Percentiles rank a stretch among this genome's conserved stretches.
phyloP scores from a whole-genome alignment of 2,113 vertebrate species.

The Indicator indicator region DNA sequence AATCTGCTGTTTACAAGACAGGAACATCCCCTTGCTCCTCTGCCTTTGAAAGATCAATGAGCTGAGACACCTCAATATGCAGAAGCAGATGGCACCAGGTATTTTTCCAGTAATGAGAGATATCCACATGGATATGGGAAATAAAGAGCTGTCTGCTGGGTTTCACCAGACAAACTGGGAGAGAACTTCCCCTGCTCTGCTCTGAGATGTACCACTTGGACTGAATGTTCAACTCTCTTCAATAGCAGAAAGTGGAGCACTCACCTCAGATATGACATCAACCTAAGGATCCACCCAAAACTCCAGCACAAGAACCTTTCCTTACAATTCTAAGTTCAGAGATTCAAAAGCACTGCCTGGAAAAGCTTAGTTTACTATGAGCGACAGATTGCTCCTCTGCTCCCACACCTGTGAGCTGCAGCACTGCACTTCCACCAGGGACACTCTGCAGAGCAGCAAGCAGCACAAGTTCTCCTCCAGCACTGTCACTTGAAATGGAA shows the following conservation, averaged over 20 bases:
- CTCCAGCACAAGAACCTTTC: not conserved
- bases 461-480: not conserved
- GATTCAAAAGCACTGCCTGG: not conserved
- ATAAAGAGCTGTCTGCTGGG: not conserved
- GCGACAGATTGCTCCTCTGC: not conserved
- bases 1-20: not conserved
- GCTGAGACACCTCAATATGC: not conserved
- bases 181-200: not conserved
- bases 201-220: not conserved
- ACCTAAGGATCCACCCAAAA: not conserved
- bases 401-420: not conserved
- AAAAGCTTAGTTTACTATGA: not conserved
- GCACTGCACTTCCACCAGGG: not conserved
- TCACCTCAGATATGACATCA: not conserved
- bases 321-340: not conserved
- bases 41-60: not conserved
- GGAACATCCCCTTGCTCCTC: not conserved
- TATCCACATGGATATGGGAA: fast-evolving
- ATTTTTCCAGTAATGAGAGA: not conserved
- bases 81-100: not conserved
- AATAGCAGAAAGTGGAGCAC: not conserved
- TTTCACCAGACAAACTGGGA: not conserved
- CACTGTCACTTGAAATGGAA: not conserved
- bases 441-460: not conserved
- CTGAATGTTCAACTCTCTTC: not conserved